These are phyloP conservation scores for Lasioglossum zephyrum DNA, from an alignment of 2,888 invertebrate species.

Conservation along the genomic window DNA sequence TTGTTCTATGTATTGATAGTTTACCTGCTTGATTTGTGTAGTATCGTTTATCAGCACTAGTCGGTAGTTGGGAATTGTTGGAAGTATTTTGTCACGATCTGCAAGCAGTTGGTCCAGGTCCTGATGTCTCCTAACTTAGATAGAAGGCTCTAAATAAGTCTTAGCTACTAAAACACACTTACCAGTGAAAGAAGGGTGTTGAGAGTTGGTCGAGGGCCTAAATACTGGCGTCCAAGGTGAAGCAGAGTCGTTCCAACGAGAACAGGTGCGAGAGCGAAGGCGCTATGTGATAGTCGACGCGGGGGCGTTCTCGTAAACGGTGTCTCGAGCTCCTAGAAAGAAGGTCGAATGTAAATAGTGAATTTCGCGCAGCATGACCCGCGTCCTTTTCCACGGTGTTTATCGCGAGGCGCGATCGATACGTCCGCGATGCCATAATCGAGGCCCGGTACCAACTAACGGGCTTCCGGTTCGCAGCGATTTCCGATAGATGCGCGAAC, in stretches of 20 bases:
- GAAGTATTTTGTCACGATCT: background rate
- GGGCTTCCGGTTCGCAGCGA: background rate
- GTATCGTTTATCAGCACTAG: background rate
- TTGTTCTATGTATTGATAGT: background rate
- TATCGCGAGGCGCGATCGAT: slow-evolving; percentile 15
- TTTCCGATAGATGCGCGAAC: slow-evolving; percentile 1
- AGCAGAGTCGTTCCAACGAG: background rate
- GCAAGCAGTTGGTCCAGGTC: background rate
- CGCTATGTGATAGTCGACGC: background rate
- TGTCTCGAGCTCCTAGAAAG: background rate
- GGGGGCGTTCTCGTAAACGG: background rate
- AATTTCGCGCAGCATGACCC: slow-evolving; percentile 16
- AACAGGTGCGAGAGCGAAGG: background rate
- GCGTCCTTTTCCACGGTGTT: background rate
- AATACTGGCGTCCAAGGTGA: background rate
- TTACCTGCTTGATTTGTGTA: background rate
- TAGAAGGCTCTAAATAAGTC: background rate
- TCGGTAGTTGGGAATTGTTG: background rate
- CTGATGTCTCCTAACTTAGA: background rate
- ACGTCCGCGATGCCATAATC: slow-evolving; percentile 13
- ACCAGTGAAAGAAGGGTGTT: background rate
- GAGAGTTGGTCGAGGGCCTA: background rate
- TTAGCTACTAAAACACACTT: background rate
- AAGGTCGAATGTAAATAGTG: slow-evolving; percentile 37
- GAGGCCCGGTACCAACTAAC: background rate